Conservation (phyloP, 2,888 invertebrate genomes). For the Hoplodrina blanda region DNA sequence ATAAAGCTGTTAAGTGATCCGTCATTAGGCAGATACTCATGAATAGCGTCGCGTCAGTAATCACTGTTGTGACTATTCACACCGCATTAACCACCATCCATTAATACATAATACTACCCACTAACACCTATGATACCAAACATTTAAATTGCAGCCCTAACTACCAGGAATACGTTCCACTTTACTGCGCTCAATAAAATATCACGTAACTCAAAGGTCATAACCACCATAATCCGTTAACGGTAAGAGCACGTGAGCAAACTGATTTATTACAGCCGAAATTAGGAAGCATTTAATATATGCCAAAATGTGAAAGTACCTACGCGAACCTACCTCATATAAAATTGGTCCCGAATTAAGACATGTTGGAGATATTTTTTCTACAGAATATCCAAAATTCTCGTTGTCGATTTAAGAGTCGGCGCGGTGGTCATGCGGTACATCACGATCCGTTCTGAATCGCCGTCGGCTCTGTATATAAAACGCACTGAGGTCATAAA, state of each 20-base stretch:
- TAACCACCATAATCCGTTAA: slow-evolving; percentile 17
- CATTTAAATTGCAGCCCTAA: not conserved
- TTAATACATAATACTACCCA: not conserved
- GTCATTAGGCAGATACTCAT: not conserved
- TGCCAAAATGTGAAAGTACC: slow-evolving; percentile 14
- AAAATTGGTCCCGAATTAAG: slow-evolving; percentile 22
- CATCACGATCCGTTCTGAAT: slow-evolving; percentile 70
- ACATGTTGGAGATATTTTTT: slow-evolving; percentile 19
- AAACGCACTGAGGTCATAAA: slow-evolving; percentile 74
- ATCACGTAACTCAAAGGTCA: slow-evolving; percentile 1
- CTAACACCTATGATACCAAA: not conserved
- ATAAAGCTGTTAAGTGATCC: not conserved
- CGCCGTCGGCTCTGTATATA: slow-evolving; percentile 70
- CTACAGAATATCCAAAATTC: slow-evolving; percentile 41
- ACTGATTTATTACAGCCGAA: slow-evolving; percentile 7
- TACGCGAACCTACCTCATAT: slow-evolving; percentile 6
- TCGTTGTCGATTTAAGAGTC: slow-evolving; percentile 45
- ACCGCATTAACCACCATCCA: slow-evolving; percentile 9
- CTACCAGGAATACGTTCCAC: slow-evolving; percentile 1
- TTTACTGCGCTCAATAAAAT: not conserved
- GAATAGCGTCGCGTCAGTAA: slow-evolving; percentile 17
- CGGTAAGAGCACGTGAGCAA: not conserved
- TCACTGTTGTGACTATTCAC: slow-evolving; percentile 10
- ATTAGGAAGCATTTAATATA: slow-evolving; percentile 4
- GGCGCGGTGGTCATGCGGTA: slow-evolving; percentile 46